phyloP scores from a whole-genome alignment of 2,888 invertebrate species.

The Dioctria linearis region DNA sequence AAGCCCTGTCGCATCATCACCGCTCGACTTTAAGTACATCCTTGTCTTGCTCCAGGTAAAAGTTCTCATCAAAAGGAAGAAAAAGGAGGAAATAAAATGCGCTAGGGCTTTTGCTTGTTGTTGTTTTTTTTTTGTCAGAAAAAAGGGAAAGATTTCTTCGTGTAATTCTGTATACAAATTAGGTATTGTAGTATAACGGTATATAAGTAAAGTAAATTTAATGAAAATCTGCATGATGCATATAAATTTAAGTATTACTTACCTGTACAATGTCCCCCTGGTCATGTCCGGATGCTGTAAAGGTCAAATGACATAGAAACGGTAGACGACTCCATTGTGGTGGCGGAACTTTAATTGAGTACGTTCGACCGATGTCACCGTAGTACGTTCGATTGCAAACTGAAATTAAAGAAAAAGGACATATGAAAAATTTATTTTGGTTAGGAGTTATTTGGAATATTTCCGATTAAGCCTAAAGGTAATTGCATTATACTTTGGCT shows the following conservation, averaged over 20 bases:
- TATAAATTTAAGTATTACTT: slow-evolving; percentile 60
- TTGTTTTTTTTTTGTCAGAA: neutral
- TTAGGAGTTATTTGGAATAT: too few species aligned
- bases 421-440: slow-evolving; percentile 14
- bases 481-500: too few species aligned
- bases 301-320: slow-evolving; percentile 91
- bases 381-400: slow-evolving; percentile 94
- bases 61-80: neutral
- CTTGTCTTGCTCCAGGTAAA: slow-evolving; percentile 32
- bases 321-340: slow-evolving; percentile 84
- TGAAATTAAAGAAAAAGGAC: slow-evolving; percentile 61
- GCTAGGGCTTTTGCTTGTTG: neutral
- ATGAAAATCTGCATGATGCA: neutral
- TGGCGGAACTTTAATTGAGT: slow-evolving; percentile 82
- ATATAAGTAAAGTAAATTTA: slow-evolving; percentile 15
- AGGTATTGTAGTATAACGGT: neutral
- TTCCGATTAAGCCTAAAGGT: too few species aligned
- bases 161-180: neutral
- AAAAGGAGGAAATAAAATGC: slow-evolving; percentile 6
- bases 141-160: neutral
- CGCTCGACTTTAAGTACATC: slow-evolving; percentile 18
- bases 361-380: slow-evolving; percentile 87
- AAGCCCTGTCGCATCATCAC: slow-evolving; percentile 28
- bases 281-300: slow-evolving; percentile 90
- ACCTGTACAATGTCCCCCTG: slow-evolving; percentile 92